Evolutionary conservation across 2,888 invertebrate species (phyloP).

Genomic region (Nasonia oneida): DNA sequence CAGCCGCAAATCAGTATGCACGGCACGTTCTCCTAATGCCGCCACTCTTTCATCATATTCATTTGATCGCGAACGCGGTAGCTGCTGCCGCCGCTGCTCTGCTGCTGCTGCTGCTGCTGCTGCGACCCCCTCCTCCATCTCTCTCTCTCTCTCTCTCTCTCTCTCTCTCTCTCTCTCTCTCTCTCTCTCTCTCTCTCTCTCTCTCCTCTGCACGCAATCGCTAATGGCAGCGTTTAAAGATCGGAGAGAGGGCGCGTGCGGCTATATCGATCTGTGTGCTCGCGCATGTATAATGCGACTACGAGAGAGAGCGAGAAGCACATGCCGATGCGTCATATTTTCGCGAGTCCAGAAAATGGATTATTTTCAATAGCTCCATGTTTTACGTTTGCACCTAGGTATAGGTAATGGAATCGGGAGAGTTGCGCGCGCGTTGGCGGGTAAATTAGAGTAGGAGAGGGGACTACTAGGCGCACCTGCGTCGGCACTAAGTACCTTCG

Average conservation of each 20-base stretch:
- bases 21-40: conserved; percentile 79
- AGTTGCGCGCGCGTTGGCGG: neutral
- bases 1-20: conserved; percentile 79
- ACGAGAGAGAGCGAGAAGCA: neutral
- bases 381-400: neutral
- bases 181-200: conserved; percentile 58
- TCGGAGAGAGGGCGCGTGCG: conserved; percentile 58
- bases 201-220: conserved; percentile 71
- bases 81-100: neutral
- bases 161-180: conserved; percentile 58
- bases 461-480: neutral
- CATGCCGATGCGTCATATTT: neutral
- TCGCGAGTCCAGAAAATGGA: neutral
- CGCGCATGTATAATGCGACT: neutral
- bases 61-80: conserved; percentile 76
- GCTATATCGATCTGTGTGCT: conserved; percentile 49
- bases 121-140: conserved; percentile 48
- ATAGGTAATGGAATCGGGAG: neutral
- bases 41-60: conserved; percentile 79
- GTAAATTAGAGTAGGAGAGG: neutral
- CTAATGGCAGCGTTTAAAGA: conserved; percentile 75
- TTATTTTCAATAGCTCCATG: neutral
- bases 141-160: too few relatives aligned
- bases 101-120: neutral
- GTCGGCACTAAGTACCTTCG: conserved; percentile 1